Conservation (phyloP, 2,113 vertebrate genomes). For the Cynoglossus semilaevis region DNA sequence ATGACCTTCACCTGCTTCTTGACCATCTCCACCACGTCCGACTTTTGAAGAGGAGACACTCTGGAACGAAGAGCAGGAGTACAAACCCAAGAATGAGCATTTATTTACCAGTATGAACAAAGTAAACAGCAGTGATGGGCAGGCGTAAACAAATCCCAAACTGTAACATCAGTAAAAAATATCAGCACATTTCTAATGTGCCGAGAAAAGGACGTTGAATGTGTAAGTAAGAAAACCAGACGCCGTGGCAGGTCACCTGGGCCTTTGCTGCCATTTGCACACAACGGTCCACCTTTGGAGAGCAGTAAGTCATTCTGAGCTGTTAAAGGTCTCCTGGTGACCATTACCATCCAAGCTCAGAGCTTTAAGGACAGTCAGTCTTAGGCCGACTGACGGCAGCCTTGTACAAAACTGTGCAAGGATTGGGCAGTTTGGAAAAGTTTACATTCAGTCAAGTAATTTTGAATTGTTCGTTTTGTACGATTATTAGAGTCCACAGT, state of each 20-base stretch:
- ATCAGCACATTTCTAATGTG: no score
- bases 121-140: background rate
- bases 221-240: no score
- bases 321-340: background rate
- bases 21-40: constrained; percentile 98
- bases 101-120: background rate
- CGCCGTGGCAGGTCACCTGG: no score
- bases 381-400: background rate
- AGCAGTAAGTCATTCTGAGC: background rate
- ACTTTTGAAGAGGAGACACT: constrained; percentile 98
- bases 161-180: no score
- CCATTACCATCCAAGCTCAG: background rate
- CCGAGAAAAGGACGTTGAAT: no score
- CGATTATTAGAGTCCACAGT: no score
- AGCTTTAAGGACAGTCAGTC: background rate
- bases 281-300: no score
- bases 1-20: constrained; percentile 98
- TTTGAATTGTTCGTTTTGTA: no score
- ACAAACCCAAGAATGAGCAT: background rate
- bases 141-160: no score
- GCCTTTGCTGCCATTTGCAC: no score
- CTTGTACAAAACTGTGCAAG: background rate
- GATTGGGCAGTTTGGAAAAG: no score
- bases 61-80: constrained; percentile 70
- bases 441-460: no score